Base-by-base conservation (phyloP, 2,113 vertebrate genomes). In the Sakesphorus luctuosus region DNA sequence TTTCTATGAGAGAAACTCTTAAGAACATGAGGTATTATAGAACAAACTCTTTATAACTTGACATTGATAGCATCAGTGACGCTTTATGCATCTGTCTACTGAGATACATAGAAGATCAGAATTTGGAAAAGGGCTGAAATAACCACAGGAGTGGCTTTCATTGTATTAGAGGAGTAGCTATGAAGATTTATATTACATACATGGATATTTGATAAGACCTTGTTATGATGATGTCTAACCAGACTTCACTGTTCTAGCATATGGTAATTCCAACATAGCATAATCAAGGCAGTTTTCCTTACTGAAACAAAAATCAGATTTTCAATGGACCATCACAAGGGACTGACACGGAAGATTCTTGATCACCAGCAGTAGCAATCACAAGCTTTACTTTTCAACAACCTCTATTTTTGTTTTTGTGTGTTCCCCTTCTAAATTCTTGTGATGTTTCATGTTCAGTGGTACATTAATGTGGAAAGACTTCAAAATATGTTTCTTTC, bases 271-370 rank as follows among this genome's bases (percentile, higher is more conserved):
- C 3, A 44, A 31, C 23, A 62, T 3, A 47, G 33, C 18, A 71
- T 38, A 79, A 78, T 73, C 36, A 66, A 89, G 35, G 5, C 18
- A 71, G 33, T 50, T 77, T 61, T 89, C 6, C 18, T 44, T 25
- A 15, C 29, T 62, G 55, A 17, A 85, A 29, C 17, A 86, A 89
- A 96, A 88, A 46, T 43, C 47, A 77, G 14, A 56, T 80, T 94
- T 78, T 86, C 55, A 73, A 0, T 44, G 46, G 49, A 56, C 58
- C 24, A 6, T 69, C 79, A 56, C 8, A 13, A 76, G 56, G 20
- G 24, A 31, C 47, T 63, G 29, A 15, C 62, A 61, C 28, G 31
- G 47, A 81, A 13, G 16, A 47, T 77, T 69, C 16, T 55, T 31
- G 15, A 4, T 56, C 52, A 76, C 14, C 52, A 89, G 23, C 11